Percentiles rank a stretch among this genome's conserved stretches.
phyloP scores from a whole-genome alignment of 1,140 invertebrate species.

The Batillaria attramentaria region DNA sequence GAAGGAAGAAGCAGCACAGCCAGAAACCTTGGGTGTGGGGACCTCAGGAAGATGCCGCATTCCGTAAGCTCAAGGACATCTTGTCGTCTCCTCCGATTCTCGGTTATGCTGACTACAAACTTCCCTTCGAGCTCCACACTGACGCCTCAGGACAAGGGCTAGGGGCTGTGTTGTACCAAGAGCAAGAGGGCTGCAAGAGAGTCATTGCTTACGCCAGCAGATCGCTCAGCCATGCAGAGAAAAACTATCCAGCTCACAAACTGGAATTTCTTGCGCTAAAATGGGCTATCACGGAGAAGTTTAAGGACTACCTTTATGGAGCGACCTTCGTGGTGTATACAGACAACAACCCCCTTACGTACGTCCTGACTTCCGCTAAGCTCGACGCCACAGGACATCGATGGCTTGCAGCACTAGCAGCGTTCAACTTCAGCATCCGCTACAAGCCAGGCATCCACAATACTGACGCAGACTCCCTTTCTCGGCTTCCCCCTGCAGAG shows the following conservation, averaged over 20 bases:
- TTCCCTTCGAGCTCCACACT: slow-evolving; percentile 46
- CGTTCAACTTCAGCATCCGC: slow-evolving; percentile 24
- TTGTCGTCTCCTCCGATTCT: slow-evolving; percentile 39
- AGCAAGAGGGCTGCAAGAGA: slow-evolving; percentile 34
- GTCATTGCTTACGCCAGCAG: slow-evolving; percentile 48
- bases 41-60: no score
- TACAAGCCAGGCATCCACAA: slow-evolving; percentile 20
- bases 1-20: no score
- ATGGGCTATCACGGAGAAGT: slow-evolving; percentile 30
- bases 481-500: background rate
- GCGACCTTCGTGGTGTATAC: slow-evolving; percentile 41
- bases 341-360: slow-evolving; percentile 47
- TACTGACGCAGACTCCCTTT: slow-evolving; percentile 25
- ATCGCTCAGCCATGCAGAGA: slow-evolving; percentile 26
- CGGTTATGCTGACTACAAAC: slow-evolving; percentile 40
- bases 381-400: slow-evolving; percentile 44
- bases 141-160: slow-evolving; percentile 49
- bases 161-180: slow-evolving; percentile 58
- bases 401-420: slow-evolving; percentile 38
- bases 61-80: slow-evolving; percentile 27
- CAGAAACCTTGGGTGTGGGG: no score
- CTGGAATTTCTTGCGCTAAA: slow-evolving; percentile 32
- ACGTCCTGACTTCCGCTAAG: slow-evolving; percentile 42
- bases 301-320: slow-evolving; percentile 30
- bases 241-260: slow-evolving; percentile 32